phyloP scores from a whole-genome alignment of 2,888 invertebrate genomes.

The Boloria euphrosyne region DNA sequence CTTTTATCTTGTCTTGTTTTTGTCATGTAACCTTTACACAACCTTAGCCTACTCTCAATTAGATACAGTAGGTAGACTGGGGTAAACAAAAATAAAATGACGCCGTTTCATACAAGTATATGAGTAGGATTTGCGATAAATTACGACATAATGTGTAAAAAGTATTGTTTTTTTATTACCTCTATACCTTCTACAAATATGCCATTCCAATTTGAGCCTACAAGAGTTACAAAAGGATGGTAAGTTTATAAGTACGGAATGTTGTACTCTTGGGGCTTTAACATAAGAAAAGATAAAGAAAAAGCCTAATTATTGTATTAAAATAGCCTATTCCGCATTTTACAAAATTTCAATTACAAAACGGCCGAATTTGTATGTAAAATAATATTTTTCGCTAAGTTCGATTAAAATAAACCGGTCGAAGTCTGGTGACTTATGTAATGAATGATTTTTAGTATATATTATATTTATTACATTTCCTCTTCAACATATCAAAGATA shows the following conservation, averaged over 20 bases:
- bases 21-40: constrained; percentile 10
- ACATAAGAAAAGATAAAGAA: no score
- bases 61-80: constrained; percentile 19
- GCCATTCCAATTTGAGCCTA: background rate
- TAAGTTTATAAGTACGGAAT: no score
- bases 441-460: background rate
- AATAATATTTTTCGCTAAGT: no score
- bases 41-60: constrained; percentile 20
- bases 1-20: background rate
- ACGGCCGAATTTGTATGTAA: no score
- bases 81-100: constrained; percentile 12
- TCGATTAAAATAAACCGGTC: no score
- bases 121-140: constrained; percentile 8
- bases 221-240: no score
- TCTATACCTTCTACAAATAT: background rate
- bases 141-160: background rate
- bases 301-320: no score
- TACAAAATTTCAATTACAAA: no score
- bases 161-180: background rate
- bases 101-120: constrained; percentile 2
- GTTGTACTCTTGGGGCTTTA: no score
- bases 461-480: constrained; percentile 2
- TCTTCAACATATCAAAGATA: background rate
- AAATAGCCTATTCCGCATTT: no score
- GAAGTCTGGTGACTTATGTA: background rate